Evolutionary conservation across 1,140 invertebrate genomes (phyloP).

Genomic region (Atta texana): DNA sequence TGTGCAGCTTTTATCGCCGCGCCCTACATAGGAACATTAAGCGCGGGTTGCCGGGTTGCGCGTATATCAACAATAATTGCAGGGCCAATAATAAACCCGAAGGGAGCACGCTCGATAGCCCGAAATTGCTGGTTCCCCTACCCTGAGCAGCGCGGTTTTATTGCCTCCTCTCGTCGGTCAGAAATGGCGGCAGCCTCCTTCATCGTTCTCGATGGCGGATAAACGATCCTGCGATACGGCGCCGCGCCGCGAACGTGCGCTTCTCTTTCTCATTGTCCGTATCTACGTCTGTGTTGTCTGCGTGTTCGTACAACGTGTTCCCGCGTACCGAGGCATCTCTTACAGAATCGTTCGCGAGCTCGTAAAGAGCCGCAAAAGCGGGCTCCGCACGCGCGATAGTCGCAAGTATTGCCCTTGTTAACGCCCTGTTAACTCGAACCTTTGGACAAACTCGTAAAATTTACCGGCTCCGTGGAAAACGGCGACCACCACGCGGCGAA

Average conservation of each 20-base stretch:
- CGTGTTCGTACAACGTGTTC: background rate
- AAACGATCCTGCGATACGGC: constrained; percentile 83
- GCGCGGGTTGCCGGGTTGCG: constrained; percentile 78
- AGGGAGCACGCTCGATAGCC: constrained; percentile 80
- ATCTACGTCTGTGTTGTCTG: background rate
- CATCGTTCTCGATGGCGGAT: constrained; percentile 84
- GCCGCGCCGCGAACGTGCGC: constrained; percentile 25
- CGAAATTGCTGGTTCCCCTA: constrained; percentile 84
- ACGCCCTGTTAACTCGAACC: constrained; percentile 76
- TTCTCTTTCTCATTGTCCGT: constrained; percentile 35
- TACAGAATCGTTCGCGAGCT: constrained; percentile 78
- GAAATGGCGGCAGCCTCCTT: constrained; percentile 82
- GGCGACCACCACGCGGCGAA: constrained; percentile 32
- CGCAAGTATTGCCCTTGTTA: constrained; percentile 76
- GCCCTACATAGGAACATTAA: constrained; percentile 81
- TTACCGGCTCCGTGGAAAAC: constrained; percentile 60
- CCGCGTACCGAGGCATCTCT: constrained; percentile 46
- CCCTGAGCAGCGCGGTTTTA: constrained; percentile 67
- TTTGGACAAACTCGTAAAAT: constrained; percentile 77
- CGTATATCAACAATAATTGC: constrained; percentile 86
- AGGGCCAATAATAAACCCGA: constrained; percentile 86
- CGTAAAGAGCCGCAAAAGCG: constrained; percentile 75
- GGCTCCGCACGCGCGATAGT: constrained; percentile 74
- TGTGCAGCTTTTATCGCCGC: constrained; percentile 78
- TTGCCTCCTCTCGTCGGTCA: constrained; percentile 71